Conservation (phyloP, 2,113 vertebrate species). For the Cettia cetti region DNA sequence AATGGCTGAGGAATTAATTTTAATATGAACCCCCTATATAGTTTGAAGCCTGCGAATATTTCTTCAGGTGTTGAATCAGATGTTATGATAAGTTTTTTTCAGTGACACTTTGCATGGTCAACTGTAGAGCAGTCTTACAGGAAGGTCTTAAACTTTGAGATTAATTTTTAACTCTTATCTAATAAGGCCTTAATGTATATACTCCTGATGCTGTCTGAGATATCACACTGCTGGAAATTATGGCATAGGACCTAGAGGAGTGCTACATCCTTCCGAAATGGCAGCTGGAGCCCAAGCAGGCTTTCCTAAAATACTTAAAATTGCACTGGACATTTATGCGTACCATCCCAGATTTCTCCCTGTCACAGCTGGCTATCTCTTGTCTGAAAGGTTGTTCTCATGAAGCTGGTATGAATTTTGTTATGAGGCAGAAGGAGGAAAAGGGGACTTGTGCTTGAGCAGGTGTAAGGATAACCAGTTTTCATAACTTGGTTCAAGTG, state of each 20-base stretch:
- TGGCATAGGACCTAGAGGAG: background rate
- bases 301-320: background rate
- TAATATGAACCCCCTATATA: background rate
- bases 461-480: background rate
- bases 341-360: background rate
- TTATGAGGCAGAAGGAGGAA: background rate
- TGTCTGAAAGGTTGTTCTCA: background rate
- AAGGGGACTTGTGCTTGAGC: background rate
- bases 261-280: background rate
- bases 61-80: background rate
- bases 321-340: background rate
- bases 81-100: background rate
- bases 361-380: background rate
- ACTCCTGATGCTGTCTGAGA: background rate
- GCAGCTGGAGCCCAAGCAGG: background rate
- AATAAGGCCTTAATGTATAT: background rate
- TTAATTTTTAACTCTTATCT: background rate
- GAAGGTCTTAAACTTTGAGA: background rate
- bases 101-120: background rate
- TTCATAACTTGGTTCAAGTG: background rate
- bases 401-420: background rate
- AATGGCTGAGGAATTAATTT: background rate
- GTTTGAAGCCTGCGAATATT: background rate
- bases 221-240: background rate
- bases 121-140: background rate